Percentiles rank a stretch among this genome's conserved stretches.
Conservation (phyloP, 2,797 vertebrate genomes). For the Acanthis flammea region DNA sequence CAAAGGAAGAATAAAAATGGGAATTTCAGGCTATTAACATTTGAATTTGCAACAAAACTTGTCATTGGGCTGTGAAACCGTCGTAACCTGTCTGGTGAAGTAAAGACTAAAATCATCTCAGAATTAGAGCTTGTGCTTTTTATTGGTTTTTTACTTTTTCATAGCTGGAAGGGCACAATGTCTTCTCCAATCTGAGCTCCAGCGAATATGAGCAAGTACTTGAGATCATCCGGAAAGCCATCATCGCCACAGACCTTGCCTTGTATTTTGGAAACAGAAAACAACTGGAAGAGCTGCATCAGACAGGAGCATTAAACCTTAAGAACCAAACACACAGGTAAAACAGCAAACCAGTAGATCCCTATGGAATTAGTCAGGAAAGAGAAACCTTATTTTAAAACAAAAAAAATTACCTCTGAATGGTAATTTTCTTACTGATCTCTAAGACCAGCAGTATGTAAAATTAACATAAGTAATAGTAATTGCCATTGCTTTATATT, state of each 20-base stretch:
- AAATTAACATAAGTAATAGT: neutral
- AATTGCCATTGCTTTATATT: neutral
- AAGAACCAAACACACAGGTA: constrained; percentile 95
- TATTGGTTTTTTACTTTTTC: constrained; percentile 90
- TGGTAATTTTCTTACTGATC: neutral
- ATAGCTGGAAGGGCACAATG: constrained; percentile 99
- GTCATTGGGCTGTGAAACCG: neutral
- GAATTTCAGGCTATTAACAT: neutral
- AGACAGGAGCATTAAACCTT: constrained; percentile 83
- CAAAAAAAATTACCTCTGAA: neutral
- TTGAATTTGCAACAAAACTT: neutral
- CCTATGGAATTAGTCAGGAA: neutral
- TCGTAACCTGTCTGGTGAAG: neutral
- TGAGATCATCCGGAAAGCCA: constrained; percentile 99
- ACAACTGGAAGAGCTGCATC: constrained; percentile 89
- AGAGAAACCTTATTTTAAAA: fast-evolving
- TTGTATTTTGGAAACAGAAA: constrained; percentile 97
- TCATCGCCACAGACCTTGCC: constrained; percentile 97
- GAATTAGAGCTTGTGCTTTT: constrained; percentile 88
- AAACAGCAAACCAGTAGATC: neutral
- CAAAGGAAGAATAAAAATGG: neutral
- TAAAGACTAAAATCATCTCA: constrained; percentile 58
- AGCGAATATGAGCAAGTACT: constrained; percentile 96
- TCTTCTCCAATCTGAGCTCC: constrained; percentile 98
- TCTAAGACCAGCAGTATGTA: neutral